Evolutionary conservation across 2,113 vertebrate genomes (phyloP).

Genomic region (Forbesichthys agassizii): DNA sequence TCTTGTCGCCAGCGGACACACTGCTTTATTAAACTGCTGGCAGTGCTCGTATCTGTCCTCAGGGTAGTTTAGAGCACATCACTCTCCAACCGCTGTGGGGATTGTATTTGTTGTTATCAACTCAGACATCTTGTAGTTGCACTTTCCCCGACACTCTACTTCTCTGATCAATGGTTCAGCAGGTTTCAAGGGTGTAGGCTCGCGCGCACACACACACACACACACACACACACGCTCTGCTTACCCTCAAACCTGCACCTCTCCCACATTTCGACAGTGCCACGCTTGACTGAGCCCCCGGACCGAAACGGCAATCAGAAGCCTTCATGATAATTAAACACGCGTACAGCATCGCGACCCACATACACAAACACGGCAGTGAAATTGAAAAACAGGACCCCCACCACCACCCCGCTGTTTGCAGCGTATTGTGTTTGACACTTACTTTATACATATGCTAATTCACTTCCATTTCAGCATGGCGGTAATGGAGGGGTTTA

Average conservation of each 20-base stretch:
- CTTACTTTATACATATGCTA: constrained; percentile 67
- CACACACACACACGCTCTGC: background rate
- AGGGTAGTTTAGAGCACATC: too few relatives aligned
- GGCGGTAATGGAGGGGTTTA: constrained; percentile 62
- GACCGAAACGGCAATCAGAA: constrained; percentile 19
- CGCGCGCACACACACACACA: background rate
- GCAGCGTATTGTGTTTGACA: constrained; percentile 70
- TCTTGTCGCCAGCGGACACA: too few relatives aligned
- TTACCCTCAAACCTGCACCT: constrained; percentile 3
- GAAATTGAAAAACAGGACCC: constrained; percentile 28
- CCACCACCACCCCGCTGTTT: constrained; percentile 57
- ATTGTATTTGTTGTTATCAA: constrained; percentile 3
- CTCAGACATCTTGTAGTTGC: background rate
- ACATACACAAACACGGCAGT: constrained; percentile 23
- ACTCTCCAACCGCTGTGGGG: too few relatives aligned
- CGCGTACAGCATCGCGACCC: constrained; percentile 1
- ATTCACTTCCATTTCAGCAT: constrained; percentile 61
- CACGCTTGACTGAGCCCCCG: constrained; percentile 27
- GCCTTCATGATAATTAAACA: constrained; percentile 26
- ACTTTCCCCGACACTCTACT: background rate
- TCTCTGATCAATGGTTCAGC: background rate
- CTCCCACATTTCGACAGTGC: constrained; percentile 15
- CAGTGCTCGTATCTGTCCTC: too few relatives aligned
- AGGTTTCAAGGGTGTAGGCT: background rate
- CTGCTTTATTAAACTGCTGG: too few relatives aligned